phyloP scores from a whole-genome alignment of 2,797 vertebrate species.

The Limosa lapponica region DNA sequence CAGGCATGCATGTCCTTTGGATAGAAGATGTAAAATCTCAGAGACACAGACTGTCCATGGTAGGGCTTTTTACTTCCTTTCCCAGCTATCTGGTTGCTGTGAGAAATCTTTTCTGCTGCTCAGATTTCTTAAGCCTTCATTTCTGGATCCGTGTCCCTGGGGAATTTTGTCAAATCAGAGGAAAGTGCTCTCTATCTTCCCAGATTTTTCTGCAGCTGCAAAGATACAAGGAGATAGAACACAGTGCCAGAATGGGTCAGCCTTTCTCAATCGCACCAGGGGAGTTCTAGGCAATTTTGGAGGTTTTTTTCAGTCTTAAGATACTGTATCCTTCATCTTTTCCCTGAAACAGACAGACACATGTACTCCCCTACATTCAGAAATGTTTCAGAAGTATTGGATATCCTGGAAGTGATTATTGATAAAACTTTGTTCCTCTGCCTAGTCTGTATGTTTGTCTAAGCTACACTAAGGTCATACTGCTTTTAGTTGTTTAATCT shows the following conservation, averaged over 20 bases:
- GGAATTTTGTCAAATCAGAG: background rate
- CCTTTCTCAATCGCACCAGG: background rate
- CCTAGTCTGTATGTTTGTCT: background rate
- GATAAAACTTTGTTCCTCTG: background rate
- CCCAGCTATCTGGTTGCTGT: background rate
- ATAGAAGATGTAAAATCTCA: background rate
- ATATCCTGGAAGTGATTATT: background rate
- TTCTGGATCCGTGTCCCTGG: background rate
- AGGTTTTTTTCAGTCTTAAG: background rate
- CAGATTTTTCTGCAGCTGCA: background rate
- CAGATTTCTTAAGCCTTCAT: background rate
- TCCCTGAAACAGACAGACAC: background rate
- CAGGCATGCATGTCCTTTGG: background rate
- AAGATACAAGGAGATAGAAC: fast-evolving
- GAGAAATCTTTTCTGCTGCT: background rate
- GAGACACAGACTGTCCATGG: background rate
- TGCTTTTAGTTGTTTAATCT: background rate
- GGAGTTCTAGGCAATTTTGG: background rate
- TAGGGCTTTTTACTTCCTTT: background rate
- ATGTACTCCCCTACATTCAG: background rate
- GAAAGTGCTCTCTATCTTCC: background rate
- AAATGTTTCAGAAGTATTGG: background rate
- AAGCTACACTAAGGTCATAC: background rate
- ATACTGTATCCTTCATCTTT: background rate
- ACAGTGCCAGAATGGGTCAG: background rate